Percentiles rank a stretch among this genome's conserved stretches.
Conservation (phyloP, 2,888 invertebrate species). For the Spilosoma lubricipeda region DNA sequence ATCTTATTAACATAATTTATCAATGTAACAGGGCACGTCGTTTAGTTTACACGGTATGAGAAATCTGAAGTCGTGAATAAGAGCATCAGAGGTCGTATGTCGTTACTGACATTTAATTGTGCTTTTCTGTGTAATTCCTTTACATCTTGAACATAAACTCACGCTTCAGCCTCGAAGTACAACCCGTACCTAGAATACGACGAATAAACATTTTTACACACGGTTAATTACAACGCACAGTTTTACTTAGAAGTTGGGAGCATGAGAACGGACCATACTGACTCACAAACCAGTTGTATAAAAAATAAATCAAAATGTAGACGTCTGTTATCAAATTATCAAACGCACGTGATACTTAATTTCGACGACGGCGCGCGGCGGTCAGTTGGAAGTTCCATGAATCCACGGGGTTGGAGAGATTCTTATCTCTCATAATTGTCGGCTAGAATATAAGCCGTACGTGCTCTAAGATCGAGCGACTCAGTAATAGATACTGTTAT, state of each 20-base stretch:
- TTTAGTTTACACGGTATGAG: neutral
- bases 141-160: slow-evolving; percentile 22
- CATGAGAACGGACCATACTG: slow-evolving; percentile 74
- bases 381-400: slow-evolving; percentile 83
- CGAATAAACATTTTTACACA: slow-evolving; percentile 49
- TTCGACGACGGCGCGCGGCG: slow-evolving; percentile 83
- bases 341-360: slow-evolving; percentile 84
- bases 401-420: slow-evolving; percentile 68
- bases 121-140: slow-evolving; percentile 12
- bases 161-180: slow-evolving; percentile 24
- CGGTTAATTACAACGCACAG: slow-evolving; percentile 53
- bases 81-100: neutral
- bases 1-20: slow-evolving; percentile 2
- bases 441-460: slow-evolving; percentile 77
- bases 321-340: slow-evolving; percentile 84
- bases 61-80: neutral
- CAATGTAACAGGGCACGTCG: neutral
- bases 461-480: slow-evolving; percentile 57
- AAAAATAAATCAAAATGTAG: slow-evolving; percentile 80
- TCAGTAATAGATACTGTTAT: slow-evolving; percentile 58
- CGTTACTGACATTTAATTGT: neutral
- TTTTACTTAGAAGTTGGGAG: slow-evolving; percentile 65
- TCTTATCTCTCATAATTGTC: slow-evolving; percentile 79
- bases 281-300: slow-evolving; percentile 72
- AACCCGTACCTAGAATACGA: slow-evolving; percentile 43